These are phyloP conservation scores for Cheracebus regulus DNA, from an alignment of 2,797 vertebrate genomes.

Conservation along the genomic window DNA sequence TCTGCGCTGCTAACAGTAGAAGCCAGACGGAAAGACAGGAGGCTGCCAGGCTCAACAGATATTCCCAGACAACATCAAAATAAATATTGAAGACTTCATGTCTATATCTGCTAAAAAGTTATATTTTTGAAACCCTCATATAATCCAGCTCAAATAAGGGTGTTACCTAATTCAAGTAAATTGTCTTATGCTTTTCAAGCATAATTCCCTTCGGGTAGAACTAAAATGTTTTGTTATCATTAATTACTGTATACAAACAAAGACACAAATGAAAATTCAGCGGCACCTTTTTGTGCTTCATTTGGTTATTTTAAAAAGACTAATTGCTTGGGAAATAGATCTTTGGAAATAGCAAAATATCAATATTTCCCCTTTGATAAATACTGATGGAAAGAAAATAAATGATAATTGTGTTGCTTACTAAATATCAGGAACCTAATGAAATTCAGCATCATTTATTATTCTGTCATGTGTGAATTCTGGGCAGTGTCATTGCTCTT, in stretches of 20 bases:
- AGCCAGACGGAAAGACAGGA: background rate
- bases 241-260: background rate
- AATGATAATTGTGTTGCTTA: slow-evolving; percentile 2
- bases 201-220: slow-evolving; percentile 4
- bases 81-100: background rate
- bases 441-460: background rate
- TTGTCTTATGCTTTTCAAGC: slow-evolving; percentile 14
- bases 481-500: background rate
- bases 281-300: background rate
- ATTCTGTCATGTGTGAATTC: background rate
- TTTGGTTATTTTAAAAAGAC: background rate
- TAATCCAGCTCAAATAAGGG: background rate
- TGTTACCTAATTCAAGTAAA: background rate
- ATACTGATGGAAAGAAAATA: slow-evolving; percentile 41
- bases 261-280: background rate
- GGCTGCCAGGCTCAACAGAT: background rate
- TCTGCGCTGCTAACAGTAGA: background rate
- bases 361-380: background rate
- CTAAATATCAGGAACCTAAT: background rate
- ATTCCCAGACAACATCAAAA: background rate
- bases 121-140: background rate
- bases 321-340: slow-evolving; percentile 35
- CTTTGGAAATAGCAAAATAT: background rate
- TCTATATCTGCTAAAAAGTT: background rate
- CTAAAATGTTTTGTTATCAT: background rate